Evolutionary conservation across 2,113 vertebrate species (phyloP), one percentile per base, ranked within the genome.

Genomic region (Chaenocephalus aceratus): DNA sequence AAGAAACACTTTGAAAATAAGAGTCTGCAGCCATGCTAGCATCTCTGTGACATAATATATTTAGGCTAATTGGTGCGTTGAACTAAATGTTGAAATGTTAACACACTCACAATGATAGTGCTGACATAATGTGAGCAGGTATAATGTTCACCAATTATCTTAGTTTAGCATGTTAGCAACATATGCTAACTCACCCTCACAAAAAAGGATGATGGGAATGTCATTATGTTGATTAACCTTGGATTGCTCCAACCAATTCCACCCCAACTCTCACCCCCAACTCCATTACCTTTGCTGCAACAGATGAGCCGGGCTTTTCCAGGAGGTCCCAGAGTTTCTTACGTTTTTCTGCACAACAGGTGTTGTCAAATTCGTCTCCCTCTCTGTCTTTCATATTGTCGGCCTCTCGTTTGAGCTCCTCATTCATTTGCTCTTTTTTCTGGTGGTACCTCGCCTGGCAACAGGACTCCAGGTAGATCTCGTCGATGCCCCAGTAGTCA

Each of bases 341-440:
- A 71, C 98, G 93, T 94, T 99, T 99, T 44, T 99, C 97, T 0
- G 97, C 97, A 46, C 98, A 99, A 92, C 97, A 99, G 5, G 97
- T 97, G 94, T 98, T 98, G 90, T 99, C 98, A 67, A 99, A 98
- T 86, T 99, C 97, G 87, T 99, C 98, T 5, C 97, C 97, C 58
- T 99, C 98, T 58, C 97, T 94, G 74, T 99, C 98, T 61, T 98
- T 96, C 66, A 98, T 61, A 0, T 97, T 99, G 92, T 99, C 97
- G 0, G 98, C 97, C 89, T 99, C 98, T 0, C 98, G 94, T 88
- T 98, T 99, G 74, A 99, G 96, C 93, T 99, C 98, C 88, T 99
- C 98, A 0, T 99, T 99, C 98, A 99, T 99, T 90, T 99, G 98
- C 79, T 99, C 98, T 83, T 99, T 99, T 87, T 99, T 99, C 95